phyloP scores from a whole-genome alignment of 2,113 vertebrate genomes.

The Brachirus orientalis region DNA sequence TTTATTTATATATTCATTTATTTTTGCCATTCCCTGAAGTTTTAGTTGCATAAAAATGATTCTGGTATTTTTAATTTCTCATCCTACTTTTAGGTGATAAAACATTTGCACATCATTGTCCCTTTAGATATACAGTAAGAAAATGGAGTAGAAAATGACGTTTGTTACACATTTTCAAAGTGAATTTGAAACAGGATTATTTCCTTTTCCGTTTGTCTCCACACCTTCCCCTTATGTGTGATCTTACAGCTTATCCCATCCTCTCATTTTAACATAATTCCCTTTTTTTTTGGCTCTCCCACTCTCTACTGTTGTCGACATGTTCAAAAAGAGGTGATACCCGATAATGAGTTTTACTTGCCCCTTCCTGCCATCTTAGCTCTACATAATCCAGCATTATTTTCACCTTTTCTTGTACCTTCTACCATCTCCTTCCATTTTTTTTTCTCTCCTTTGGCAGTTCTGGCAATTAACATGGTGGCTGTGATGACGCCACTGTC shows the following conservation, averaged over 20 bases:
- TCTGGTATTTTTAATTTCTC: too few relatives aligned
- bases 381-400: slow-evolving; percentile 24
- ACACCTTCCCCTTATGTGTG: neutral
- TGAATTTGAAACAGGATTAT: neutral
- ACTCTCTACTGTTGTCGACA: slow-evolving; percentile 36
- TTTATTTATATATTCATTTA: too few relatives aligned
- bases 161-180: neutral
- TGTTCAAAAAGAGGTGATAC: slow-evolving; percentile 40
- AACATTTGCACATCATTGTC: neutral
- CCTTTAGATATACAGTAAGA: neutral
- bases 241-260: neutral
- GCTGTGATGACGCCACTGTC: neutral
- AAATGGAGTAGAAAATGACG: neutral
- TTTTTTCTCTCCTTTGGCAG: neutral
- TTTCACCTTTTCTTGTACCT: slow-evolving; percentile 44
- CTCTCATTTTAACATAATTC: slow-evolving; percentile 6
- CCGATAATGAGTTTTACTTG: slow-evolving; percentile 56
- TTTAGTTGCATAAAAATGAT: too few relatives aligned
- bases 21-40: too few relatives aligned
- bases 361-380: slow-evolving; percentile 32
- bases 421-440: neutral
- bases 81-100: neutral
- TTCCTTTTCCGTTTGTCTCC: neutral
- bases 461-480: neutral
- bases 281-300: slow-evolving; percentile 4